Conservation (phyloP, 2,888 invertebrate genomes). For the Plemyria rubiginata region DNA sequence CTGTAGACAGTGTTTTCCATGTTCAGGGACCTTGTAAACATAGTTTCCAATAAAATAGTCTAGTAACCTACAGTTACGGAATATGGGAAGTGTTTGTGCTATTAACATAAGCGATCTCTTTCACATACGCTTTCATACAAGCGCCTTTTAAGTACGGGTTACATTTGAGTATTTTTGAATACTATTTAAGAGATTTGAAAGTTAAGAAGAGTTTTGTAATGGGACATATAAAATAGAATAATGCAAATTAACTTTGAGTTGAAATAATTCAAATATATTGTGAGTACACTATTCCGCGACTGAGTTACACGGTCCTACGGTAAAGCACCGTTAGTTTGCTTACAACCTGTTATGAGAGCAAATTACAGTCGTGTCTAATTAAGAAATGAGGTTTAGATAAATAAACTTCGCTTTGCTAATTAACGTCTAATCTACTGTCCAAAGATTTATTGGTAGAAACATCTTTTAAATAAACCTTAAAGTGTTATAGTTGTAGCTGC, state of each 20-base stretch:
- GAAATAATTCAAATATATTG: background rate
- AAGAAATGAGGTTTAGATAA: background rate
- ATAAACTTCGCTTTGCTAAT: background rate
- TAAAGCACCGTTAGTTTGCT: background rate
- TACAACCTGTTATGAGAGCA: background rate
- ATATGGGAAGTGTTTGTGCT: constrained; percentile 33
- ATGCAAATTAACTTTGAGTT: background rate
- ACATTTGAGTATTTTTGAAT: constrained; percentile 12
- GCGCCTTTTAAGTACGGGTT: constrained; percentile 25
- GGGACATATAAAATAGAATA: background rate
- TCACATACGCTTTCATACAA: constrained; percentile 7
- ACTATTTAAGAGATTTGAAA: background rate
- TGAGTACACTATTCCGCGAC: background rate
- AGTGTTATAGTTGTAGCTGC: no score
- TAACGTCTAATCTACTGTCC: no score
- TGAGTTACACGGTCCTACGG: background rate
- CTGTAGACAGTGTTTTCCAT: no score
- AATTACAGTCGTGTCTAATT: background rate
- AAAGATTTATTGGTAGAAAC: no score
- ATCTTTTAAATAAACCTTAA: no score
- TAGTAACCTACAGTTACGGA: constrained; percentile 12
- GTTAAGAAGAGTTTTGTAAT: background rate
- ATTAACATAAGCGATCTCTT: constrained; percentile 12
- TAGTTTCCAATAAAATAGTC: constrained; percentile 6
- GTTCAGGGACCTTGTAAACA: constrained; percentile 6